A percentile compares a stretch with the other conserved stretches of the same genome.
Conservation (phyloP, 2,113 vertebrate genomes). For the Cyprinodon variegatus region DNA sequence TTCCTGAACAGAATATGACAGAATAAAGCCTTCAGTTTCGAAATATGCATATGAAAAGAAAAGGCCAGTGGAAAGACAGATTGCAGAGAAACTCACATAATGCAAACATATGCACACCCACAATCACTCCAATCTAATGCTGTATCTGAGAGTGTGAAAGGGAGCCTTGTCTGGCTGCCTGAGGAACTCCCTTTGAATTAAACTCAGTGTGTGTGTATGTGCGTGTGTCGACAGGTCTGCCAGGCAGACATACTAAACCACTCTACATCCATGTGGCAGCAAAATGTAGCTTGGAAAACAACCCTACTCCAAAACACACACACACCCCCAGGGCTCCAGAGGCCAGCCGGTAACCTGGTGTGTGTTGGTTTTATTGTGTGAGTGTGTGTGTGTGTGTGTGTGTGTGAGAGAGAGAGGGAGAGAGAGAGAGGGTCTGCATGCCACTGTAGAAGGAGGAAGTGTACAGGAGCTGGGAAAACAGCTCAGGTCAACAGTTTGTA, state of each 20-base stretch:
- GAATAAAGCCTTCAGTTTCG: conserved; percentile 33
- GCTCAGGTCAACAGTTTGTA: conserved; percentile 64
- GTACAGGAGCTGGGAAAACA: conserved; percentile 76
- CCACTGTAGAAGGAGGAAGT: conserved; percentile 69
- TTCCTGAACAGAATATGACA: conserved; percentile 30
- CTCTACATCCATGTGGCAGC: conserved; percentile 78
- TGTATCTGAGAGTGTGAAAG: conserved; percentile 75
- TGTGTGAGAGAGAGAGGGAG: not conserved
- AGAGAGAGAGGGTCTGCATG: conserved; percentile 1
- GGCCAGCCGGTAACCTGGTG: conserved; percentile 62
- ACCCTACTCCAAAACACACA: conserved; percentile 54
- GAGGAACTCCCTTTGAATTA: conserved; percentile 71
- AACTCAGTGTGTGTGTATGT: conserved; percentile 43
- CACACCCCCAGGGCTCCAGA: conserved; percentile 60
- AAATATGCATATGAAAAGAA: conserved; percentile 33
- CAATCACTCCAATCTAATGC: conserved; percentile 61
- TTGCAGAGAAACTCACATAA: conserved; percentile 21
- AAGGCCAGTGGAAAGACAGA: conserved; percentile 54
- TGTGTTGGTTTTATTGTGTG: conserved; percentile 43
- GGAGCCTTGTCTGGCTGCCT: conserved; percentile 73
- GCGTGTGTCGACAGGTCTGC: conserved; percentile 49
- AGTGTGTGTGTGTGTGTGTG: conserved; percentile 37
- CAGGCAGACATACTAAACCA: conserved; percentile 78
- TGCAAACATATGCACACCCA: conserved; percentile 28
- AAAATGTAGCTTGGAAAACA: conserved; percentile 75